A percentile compares a stretch with the other conserved stretches of the same genome.
Conservation (phyloP, 2,113 vertebrate species). For the Misgurnus mizolepis region DNA sequence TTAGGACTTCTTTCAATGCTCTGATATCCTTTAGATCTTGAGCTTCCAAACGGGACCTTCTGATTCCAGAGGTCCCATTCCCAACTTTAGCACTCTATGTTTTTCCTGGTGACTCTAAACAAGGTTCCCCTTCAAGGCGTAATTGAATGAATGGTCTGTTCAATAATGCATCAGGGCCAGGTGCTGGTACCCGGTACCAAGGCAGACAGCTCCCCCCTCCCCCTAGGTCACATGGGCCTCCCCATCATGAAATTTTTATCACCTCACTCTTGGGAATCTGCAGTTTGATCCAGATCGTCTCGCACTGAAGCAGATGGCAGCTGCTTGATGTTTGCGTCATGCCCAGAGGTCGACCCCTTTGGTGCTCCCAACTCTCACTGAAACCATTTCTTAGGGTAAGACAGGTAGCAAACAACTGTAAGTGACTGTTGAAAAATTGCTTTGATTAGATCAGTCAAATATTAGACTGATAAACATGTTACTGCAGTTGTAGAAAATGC, state of each 20-base stretch:
- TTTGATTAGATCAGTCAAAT: constrained; percentile 31
- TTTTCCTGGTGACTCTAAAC: constrained; percentile 6
- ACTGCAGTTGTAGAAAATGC: background rate
- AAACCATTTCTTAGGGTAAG: constrained; percentile 53
- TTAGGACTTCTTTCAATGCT: background rate
- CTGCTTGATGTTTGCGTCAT: background rate
- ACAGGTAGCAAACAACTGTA: constrained; percentile 58
- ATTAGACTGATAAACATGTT: background rate
- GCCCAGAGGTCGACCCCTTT: constrained; percentile 9
- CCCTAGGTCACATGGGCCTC: constrained; percentile 39
- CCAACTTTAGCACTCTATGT: background rate
- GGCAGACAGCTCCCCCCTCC: constrained; percentile 37
- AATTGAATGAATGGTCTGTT: constrained; percentile 54
- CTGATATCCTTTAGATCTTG: background rate
- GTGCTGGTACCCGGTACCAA: constrained; percentile 64
- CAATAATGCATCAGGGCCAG: constrained; percentile 75
- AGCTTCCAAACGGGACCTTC: background rate
- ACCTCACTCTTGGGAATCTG: constrained; percentile 59
- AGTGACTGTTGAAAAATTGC: constrained; percentile 72
- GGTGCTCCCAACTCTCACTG: background rate
- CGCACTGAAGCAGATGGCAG: constrained; percentile 6
- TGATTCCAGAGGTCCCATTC: constrained; percentile 3
- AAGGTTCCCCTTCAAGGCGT: constrained; percentile 17
- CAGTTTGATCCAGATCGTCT: constrained; percentile 57
- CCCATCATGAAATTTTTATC: constrained; percentile 69